Base-by-base conservation (phyloP, 2,797 vertebrate species). In the Microctenopoma steveboyesi region DNA sequence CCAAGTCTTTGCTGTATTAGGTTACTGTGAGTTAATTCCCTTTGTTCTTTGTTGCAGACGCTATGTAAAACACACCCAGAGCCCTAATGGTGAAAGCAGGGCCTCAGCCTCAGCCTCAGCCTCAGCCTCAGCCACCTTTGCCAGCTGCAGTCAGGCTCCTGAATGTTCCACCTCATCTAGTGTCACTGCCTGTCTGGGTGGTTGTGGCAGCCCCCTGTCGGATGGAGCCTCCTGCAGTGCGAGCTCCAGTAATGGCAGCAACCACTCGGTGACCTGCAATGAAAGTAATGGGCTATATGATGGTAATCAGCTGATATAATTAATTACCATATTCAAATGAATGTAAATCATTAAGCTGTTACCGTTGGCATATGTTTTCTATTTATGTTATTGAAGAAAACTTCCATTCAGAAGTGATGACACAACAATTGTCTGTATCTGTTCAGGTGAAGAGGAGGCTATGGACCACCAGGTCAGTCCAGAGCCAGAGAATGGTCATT, bases 391-490 rank as follows among this genome's bases (percentile, higher is more conserved):
- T 35, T 3, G 9, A 52, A 22, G 13, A 16, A 40, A 13, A 14
- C 11, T 45, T 18, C 35, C 7, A n/a, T 3, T 9, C 13, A 4
- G 35, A n/a, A 14, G 4, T 27, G 7, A 43, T 15, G 18, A 10
- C 18, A 47, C 37, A 1, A 8, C 51, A 11, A 3, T 51, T 61
- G 14, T 73, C 22, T 76, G 25, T 69, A 10, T 73, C 0, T 77
- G 12, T 67, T 50, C 72, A 97, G 97, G 93, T 52, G 96, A 97
- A 33, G 92, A 95, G 64, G 97, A 98, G 86, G 96, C 96, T 59
- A 98, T 99, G 97, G 97, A 98, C 62, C 97, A 98, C 88, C 96
- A 98, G 88, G 95, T 91, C 74, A 95, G 94, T 83, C 93, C 95
- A 1, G 95, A 96, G 85, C 90, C 74, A n/a, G 95, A 94, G 71